Base-by-base conservation (phyloP, 2,888 invertebrate species). In the Synergus laeviventris region DNA sequence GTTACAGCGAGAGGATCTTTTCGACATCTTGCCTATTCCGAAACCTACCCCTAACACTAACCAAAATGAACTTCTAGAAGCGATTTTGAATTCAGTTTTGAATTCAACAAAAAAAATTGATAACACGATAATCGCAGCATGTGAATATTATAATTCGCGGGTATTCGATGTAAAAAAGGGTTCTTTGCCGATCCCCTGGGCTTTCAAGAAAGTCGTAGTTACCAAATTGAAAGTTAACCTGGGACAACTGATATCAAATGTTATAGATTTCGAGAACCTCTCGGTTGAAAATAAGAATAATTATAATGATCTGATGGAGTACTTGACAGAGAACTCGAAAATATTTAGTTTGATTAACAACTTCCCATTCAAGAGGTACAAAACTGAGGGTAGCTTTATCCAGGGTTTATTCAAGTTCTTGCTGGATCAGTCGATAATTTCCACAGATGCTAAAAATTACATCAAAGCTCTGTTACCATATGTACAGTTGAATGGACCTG, bases 371-470 rank as follows among this genome's bases (percentile, higher is more conserved):
- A 75, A 79, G n/a, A 76, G 74, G 11, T 79, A 77, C 66, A 78
- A 77, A 45, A 82, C 83, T 14, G 76, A 76, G 61, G 83, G 81
- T 8, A n/a, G 62, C 14, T 83, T 84, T 73, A n/a, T 85, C 16
- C 74, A 61, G 4, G 79, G 62, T 2, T 77, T 80, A 31, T 78
- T 84, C 60, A 70, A 66, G 14, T 74, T 81, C 45, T 36, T 81
- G 2, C 2, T 78, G 49, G 70, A 59, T 8, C 77, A 80, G n/a
- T 38, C 74, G 14, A 18, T 64, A 0, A 8, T 84, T 8, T 45
- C 54, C 4, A 12, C n/a, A 16, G 31, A 24, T 5, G 76, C 73
- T 73, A 79, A 77, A 74, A 24, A 60, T 7, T 5, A 79, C 11
- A 75, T 84, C 38, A 24, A 31, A 9, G 42, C 70, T 14, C 60